Conservation (phyloP, 2,113 vertebrate genomes). For the Meriones unguiculatus region DNA sequence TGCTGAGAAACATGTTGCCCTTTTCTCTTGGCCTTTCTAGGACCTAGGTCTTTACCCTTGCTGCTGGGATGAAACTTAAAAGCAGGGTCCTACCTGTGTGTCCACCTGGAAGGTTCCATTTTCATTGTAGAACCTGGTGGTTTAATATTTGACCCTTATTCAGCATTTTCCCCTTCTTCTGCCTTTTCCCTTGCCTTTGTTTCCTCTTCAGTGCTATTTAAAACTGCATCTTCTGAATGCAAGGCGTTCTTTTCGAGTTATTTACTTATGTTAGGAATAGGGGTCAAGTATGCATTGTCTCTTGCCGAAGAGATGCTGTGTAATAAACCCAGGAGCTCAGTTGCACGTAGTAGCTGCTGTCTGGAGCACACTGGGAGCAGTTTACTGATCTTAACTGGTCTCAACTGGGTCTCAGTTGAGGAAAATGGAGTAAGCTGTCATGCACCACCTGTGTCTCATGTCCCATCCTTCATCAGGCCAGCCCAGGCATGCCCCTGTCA, state of each 20-base stretch:
- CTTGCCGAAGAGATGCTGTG: not conserved
- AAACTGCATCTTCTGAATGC: not conserved
- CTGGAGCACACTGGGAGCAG: not conserved
- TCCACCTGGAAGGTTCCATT: not conserved
- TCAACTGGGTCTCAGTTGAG: not conserved
- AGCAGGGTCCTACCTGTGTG: not conserved
- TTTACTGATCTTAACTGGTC: slow-evolving; percentile 1
- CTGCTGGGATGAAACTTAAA: not conserved
- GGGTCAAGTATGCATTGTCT: not conserved
- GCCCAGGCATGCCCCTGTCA: not conserved
- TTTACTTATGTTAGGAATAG: not conserved
- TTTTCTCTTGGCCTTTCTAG: slow-evolving; percentile 18
- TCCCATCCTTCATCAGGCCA: not conserved
- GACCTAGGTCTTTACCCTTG: not conserved
- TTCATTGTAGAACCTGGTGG: not conserved
- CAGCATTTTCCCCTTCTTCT: not conserved
- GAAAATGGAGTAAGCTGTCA: not conserved
- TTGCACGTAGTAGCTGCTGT: not conserved
- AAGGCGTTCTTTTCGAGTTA: not conserved
- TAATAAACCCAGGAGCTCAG: not conserved
- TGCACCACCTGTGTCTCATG: fast-evolving
- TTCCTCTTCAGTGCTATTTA: not conserved
- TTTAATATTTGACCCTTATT: not conserved
- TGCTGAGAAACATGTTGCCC: slow-evolving; percentile 49
- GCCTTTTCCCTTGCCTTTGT: not conserved